Evolutionary conservation across 2,888 invertebrate genomes (phyloP).

Genomic region (Aproaerema taeniolella): DNA sequence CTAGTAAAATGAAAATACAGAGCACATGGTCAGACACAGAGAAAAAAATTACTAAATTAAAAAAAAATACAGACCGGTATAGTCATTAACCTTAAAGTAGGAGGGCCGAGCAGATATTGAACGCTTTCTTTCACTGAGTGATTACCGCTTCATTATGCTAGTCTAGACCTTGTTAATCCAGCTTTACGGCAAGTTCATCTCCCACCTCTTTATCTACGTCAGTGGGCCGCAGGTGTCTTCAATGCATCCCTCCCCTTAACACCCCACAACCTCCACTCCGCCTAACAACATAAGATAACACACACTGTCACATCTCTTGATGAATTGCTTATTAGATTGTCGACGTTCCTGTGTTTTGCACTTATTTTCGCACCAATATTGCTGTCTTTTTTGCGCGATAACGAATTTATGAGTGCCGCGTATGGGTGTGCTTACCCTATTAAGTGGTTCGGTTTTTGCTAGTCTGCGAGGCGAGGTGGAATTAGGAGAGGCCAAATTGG

Average conservation of each 20-base stretch:
- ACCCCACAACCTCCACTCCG: constrained; percentile 21
- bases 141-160: constrained; percentile 43
- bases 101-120: constrained; percentile 5
- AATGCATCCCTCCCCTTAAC: constrained; percentile 26
- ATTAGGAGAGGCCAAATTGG: too few species aligned
- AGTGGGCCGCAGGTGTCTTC: constrained; percentile 54
- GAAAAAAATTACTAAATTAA: too few species aligned
- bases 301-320: constrained; percentile 64
- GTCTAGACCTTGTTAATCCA: constrained; percentile 55
- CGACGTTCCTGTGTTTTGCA: constrained; percentile 42
- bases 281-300: constrained; percentile 45
- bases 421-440: constrained; percentile 39
- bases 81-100: constrained; percentile 2
- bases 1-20: too few species aligned
- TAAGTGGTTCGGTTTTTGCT: constrained; percentile 31
- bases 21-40: too few species aligned
- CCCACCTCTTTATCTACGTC: constrained; percentile 47
- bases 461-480: too few species aligned
- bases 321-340: constrained; percentile 71
- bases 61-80: too few species aligned
- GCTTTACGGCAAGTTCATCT: constrained; percentile 53
- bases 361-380: constrained; percentile 50
- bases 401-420: constrained; percentile 31
- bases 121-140: constrained; percentile 23
- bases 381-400: constrained; percentile 36